Base-by-base conservation (phyloP, 1,140 invertebrate genomes). In the Cherax quadricarinatus region DNA sequence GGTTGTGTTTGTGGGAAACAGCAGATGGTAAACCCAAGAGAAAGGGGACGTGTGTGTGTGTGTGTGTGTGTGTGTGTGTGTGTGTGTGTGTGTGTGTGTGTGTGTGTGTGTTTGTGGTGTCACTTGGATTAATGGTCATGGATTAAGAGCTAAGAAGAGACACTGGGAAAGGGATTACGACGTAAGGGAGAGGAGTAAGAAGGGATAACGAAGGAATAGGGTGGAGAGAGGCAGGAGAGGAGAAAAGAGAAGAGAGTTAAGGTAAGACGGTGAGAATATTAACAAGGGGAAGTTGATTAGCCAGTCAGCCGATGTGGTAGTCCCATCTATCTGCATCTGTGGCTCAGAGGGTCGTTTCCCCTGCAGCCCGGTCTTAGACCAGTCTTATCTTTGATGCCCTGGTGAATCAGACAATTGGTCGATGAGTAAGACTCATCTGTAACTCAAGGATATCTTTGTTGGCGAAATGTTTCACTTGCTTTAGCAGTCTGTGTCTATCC, bases 111-210 rank as follows among this genome's bases (percentile, higher is more conserved):
- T 41, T 41, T 16, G 21, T 70, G 66, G 66, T 70, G 14, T n/a
- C 70, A 30, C n/a, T 21, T 30, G 70, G 70, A 75, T 2, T 30
- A 75, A 30, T 75, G 70, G 70, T 75, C 70, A 75, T 10, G 70
- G 70, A 75, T 75, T 75, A 30, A 75, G 70, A 12, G 70, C 24
- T 75, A 75, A 75, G 70, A 75, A 6, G 70, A 21, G n/a, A 75
- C 70, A 6, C 70, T n/a, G 30, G 80, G n/a, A 41, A 24, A 60
- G 51, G n/a, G 80, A 53, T 53, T 53, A 53, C 14, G 80, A 6
- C 53, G 48, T 21, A 82, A 53, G 80, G 80, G 80, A 41, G 80
- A 53, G 24, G 24, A 60, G 80, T 48, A 41, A 82, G 80, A 53
- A 12, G n/a, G n/a, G 80, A 81, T 41, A 53, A 82, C 0, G 79